Percentiles rank a stretch among this genome's conserved stretches.
phyloP scores from a whole-genome alignment of 2,888 invertebrate genomes.

The Malacosoma neustria region DNA sequence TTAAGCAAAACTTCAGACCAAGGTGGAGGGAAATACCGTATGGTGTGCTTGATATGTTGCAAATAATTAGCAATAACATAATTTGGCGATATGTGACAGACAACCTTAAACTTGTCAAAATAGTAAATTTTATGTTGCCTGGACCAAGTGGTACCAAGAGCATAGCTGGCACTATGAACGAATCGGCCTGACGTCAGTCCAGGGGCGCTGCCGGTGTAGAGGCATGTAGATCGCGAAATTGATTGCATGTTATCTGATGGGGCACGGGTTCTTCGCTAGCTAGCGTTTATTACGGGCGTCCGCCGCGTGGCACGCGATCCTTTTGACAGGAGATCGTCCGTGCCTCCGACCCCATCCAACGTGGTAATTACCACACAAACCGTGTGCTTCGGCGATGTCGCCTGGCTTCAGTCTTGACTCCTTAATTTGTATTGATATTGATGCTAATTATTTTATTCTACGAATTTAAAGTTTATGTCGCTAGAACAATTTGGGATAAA shows the following conservation, averaged over 20 bases:
- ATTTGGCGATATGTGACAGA: neutral
- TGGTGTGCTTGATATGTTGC: too few species aligned
- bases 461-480: neutral
- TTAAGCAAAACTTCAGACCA: constrained; percentile 34
- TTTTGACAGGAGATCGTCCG: constrained; percentile 69
- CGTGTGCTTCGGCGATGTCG: constrained; percentile 67
- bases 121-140: neutral
- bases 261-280: constrained; percentile 71
- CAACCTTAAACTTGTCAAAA: neutral
- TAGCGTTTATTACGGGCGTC: constrained; percentile 70
- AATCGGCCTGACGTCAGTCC: constrained; percentile 67
- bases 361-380: constrained; percentile 61
- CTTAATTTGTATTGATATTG: constrained; percentile 7
- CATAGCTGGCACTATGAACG: constrained; percentile 59
- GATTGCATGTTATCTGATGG: constrained; percentile 73
- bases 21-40: neutral
- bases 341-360: constrained; percentile 47
- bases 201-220: constrained; percentile 67
- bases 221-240: constrained; percentile 73
- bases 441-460: neutral
- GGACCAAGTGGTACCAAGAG: constrained; percentile 51
- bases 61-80: too few species aligned
- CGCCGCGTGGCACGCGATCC: constrained; percentile 63
- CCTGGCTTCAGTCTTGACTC: constrained; percentile 22
- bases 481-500: neutral